Evolutionary conservation across 2,113 vertebrate genomes (phyloP).

Genomic region (Gila orcuttii): DNA sequence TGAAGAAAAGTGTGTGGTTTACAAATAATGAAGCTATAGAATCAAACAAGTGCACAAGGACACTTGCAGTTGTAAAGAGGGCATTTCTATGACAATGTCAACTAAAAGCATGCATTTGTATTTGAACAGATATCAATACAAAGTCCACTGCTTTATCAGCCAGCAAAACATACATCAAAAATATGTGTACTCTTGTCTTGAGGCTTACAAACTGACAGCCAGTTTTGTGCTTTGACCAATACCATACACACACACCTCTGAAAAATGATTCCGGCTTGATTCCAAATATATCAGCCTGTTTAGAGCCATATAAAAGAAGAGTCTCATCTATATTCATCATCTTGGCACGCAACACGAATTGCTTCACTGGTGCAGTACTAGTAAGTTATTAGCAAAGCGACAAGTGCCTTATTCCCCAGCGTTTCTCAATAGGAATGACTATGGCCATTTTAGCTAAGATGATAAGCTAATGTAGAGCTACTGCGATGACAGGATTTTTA

Average conservation of each 20-base stretch:
- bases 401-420: background rate
- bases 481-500: background rate
- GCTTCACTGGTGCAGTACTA: background rate
- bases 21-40: background rate
- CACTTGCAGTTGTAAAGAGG: background rate
- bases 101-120: background rate
- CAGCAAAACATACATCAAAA: background rate
- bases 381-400: background rate
- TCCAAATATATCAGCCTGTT: background rate
- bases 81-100: too few relatives aligned
- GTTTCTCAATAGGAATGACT: too few relatives aligned
- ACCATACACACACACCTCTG: background rate
- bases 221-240: background rate
- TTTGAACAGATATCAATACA: background rate
- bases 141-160: background rate
- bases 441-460: background rate
- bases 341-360: background rate
- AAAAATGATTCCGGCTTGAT: background rate
- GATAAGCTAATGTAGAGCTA: background rate
- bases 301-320: background rate
- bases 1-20: background rate
- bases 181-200: background rate
- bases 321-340: background rate
- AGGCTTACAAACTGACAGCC: background rate
- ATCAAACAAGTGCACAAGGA: slow-evolving; percentile 6